phyloP scores from a whole-genome alignment of 35 echinoderm and acorn worm genomes.

The Nesometra sesokonis region DNA sequence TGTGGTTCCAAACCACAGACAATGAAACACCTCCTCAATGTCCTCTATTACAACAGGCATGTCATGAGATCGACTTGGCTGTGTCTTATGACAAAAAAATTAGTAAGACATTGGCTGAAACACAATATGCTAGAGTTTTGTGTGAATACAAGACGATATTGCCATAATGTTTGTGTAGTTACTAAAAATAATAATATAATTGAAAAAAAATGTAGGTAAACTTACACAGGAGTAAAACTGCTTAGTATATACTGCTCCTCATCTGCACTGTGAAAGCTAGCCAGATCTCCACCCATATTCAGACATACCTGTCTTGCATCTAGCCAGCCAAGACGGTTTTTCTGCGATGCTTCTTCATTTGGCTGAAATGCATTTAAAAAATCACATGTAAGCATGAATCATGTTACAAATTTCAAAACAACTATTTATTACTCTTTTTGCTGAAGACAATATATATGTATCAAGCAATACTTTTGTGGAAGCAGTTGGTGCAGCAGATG shows the following conservation, averaged over 20 bases:
- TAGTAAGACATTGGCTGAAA: no score
- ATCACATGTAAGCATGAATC: background rate
- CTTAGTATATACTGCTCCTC: slow-evolving; percentile 43
- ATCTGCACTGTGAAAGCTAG: slow-evolving; percentile 34
- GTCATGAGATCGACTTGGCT: no score
- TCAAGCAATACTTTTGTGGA: no score
- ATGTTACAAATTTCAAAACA: background rate
- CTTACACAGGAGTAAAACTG: slow-evolving; percentile 29
- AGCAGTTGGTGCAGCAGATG: no score
- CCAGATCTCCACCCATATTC: slow-evolving; percentile 35
- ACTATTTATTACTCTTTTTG: background rate
- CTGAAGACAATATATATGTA: background rate
- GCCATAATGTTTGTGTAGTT: no score
- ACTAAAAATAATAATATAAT: background rate
- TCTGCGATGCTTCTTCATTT: background rate
- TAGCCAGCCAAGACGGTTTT: slow-evolving; percentile 5
- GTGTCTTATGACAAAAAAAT: no score
- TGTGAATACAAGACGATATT: no score
- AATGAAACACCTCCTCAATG: no score
- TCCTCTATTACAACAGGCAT: no score
- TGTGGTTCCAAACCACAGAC: no score
- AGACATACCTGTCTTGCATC: slow-evolving; percentile 9
- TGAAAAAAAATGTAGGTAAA: background rate
- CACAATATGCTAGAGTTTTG: no score
- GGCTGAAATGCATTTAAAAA: slow-evolving; percentile 7